Evolutionary conservation across 2,888 invertebrate species (phyloP).

Genomic region (Drosophila nr. perissopoda): DNA sequence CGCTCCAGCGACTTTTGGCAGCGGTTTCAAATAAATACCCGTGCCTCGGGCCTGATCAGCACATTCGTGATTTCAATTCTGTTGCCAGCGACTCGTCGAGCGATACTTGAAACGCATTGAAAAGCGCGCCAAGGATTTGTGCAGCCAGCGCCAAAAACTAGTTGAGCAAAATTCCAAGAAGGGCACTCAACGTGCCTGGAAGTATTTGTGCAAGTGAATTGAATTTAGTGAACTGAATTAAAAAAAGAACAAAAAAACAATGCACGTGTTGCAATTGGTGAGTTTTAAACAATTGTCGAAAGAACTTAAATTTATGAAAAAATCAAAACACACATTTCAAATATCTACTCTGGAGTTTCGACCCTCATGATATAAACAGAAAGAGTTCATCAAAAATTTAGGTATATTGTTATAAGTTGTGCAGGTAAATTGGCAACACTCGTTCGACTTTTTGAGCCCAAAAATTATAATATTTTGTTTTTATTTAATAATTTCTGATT

Average conservation of each 20-base stretch:
- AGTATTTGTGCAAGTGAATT: slow-evolving; percentile 34
- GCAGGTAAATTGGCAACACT: not conserved
- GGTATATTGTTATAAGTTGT: not conserved
- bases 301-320: not conserved
- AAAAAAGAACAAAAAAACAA: slow-evolving; percentile 17
- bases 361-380: not conserved
- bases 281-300: slow-evolving; percentile 19
- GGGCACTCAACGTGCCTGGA: slow-evolving; percentile 40
- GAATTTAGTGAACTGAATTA: slow-evolving; percentile 16
- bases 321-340: not conserved
- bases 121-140: slow-evolving; percentile 44
- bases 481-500: not conserved
- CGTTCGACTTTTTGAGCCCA: accelerated
- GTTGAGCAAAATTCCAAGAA: not conserved
- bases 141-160: slow-evolving; percentile 1
- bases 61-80: slow-evolving; percentile 73
- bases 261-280: slow-evolving; percentile 55
- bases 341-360: not conserved
- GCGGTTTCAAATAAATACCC: slow-evolving; percentile 73
- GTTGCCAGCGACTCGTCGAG: slow-evolving; percentile 40
- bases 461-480: not conserved
- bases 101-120: slow-evolving; percentile 1
- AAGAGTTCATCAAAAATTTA: not conserved
- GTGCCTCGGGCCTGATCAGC: slow-evolving; percentile 35
- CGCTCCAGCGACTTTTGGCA: slow-evolving; percentile 26